These are phyloP conservation scores for Andrena fulva DNA, from an alignment of 2,888 invertebrate species.

Conservation along the genomic window DNA sequence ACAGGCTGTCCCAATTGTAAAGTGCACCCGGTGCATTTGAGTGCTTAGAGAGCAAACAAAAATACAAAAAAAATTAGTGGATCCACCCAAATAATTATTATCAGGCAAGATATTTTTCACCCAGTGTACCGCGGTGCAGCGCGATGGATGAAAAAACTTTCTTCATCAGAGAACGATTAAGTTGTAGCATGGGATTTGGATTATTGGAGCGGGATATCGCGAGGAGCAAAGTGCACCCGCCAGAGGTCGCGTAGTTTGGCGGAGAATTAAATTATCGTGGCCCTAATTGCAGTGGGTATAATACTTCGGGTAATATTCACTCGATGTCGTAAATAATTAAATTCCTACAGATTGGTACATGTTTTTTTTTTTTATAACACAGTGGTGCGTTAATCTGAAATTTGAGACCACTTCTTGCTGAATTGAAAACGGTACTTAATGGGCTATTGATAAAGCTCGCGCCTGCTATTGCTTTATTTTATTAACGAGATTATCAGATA, in stretches of 20 bases:
- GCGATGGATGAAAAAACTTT: background rate
- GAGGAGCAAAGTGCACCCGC: constrained; percentile 13
- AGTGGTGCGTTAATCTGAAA: background rate
- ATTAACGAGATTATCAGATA: too few species aligned
- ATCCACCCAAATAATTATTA: background rate
- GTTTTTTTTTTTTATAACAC: background rate
- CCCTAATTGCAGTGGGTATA: background rate
- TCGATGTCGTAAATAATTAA: background rate
- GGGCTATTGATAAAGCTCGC: background rate
- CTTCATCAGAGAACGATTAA: constrained; percentile 2
- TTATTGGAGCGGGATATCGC: background rate
- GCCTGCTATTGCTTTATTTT: background rate
- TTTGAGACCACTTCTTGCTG: background rate
- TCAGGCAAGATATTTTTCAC: background rate
- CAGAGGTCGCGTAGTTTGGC: background rate
- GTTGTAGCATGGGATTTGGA: background rate
- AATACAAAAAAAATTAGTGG: too few species aligned
- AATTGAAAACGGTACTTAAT: background rate
- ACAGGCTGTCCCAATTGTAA: background rate
- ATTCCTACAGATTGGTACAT: background rate
- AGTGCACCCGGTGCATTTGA: background rate
- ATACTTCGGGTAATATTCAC: background rate
- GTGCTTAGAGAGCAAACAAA: background rate
- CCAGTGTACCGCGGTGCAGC: background rate
- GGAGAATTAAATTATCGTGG: background rate